These are phyloP conservation scores for Isoperla grammatica DNA, from an alignment of 2,888 invertebrate species.

Conservation along the genomic window DNA sequence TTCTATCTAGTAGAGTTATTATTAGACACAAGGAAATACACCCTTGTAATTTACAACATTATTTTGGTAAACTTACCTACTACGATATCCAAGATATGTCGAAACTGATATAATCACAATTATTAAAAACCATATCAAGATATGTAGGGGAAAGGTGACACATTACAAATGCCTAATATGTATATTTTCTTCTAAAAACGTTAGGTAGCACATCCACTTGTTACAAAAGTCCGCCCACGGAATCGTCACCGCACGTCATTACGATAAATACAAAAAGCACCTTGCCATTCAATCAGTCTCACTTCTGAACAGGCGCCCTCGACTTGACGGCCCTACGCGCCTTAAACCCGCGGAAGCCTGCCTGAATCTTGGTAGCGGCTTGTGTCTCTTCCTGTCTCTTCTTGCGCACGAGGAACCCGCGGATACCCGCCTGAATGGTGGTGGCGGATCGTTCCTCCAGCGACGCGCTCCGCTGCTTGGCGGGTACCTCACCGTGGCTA, in stretches of 20 bases:
- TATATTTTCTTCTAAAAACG: too few species aligned
- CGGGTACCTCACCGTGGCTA: slow-evolving; percentile 17
- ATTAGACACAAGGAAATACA: too few species aligned
- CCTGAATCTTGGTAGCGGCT: slow-evolving; percentile 41
- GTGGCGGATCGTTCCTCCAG: slow-evolving; percentile 47
- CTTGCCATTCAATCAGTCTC: not conserved
- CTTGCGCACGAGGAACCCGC: slow-evolving; percentile 59
- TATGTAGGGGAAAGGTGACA: not conserved
- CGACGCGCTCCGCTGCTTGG: slow-evolving; percentile 27
- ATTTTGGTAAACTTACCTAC: too few species aligned
- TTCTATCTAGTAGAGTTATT: too few species aligned
- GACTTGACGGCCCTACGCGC: slow-evolving; percentile 42
- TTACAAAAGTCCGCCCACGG: too few species aligned
- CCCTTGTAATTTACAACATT: too few species aligned
- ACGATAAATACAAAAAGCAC: not conserved
- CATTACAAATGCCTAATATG: too few species aligned
- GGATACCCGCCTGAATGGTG: slow-evolving; percentile 61
- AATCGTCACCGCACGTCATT: too few species aligned
- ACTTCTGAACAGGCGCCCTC: slow-evolving; percentile 35
- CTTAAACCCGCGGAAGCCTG: slow-evolving; percentile 45
- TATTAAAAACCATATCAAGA: not conserved
- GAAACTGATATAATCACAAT: slow-evolving; percentile 9
- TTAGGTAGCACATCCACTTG: too few species aligned
- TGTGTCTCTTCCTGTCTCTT: slow-evolving; percentile 43
- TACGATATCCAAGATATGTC: slow-evolving; percentile 7